Conservation (phyloP, 2,113 vertebrate genomes). For the Pelvicachromis taeniatus region DNA sequence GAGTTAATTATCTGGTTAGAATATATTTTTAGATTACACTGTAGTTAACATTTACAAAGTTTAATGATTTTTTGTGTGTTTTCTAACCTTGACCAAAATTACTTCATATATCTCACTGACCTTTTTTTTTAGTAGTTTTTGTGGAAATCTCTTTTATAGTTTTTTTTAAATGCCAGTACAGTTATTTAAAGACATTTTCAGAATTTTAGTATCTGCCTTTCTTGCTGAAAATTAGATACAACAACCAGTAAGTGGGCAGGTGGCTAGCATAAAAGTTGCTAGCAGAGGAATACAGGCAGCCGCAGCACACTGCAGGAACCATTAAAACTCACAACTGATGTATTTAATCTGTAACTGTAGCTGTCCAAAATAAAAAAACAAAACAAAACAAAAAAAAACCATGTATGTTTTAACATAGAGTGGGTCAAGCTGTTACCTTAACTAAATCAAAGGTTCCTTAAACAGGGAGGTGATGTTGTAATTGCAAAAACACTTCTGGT, state of each 20-base stretch:
- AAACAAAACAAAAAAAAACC: not conserved
- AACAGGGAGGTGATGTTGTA: not conserved
- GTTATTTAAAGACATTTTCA: not conserved
- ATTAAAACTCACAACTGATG: not conserved
- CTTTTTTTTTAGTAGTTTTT: not conserved
- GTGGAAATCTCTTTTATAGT: not conserved
- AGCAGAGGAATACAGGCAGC: not conserved
- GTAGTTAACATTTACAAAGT: not conserved
- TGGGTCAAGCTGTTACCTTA: not conserved
- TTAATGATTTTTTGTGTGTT: not conserved
- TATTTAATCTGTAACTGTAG: not conserved
- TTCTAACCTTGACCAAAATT: not conserved
- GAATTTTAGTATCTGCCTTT: not conserved
- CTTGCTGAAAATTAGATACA: not conserved
- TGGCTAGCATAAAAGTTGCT: not conserved
- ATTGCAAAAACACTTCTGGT: not conserved
- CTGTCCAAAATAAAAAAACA: not conserved
- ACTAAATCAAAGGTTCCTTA: not conserved
- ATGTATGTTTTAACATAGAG: not conserved
- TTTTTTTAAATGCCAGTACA: not conserved
- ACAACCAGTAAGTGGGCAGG: not conserved
- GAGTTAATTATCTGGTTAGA: not conserved
- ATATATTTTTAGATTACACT: not conserved
- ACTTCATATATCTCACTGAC: not conserved
- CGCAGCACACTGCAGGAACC: not conserved